Evolutionary conservation across 2,888 invertebrate genomes (phyloP), one percentile per base, ranked within the genome.

Genomic region (Polymixis flavicincta): DNA sequence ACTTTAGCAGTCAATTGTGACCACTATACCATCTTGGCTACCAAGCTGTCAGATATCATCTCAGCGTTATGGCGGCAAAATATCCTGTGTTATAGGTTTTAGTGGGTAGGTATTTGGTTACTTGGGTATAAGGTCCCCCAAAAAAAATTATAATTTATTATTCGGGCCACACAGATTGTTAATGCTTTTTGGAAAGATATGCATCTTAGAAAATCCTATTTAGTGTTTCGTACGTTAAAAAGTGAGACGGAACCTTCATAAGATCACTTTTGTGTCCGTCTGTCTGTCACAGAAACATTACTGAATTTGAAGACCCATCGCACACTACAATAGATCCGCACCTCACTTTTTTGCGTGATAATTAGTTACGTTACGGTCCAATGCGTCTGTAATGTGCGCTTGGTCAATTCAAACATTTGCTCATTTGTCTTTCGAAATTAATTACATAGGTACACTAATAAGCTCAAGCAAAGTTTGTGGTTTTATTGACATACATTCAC

Each of bases 361-460:
- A 25, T 1, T 13, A 13, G n/a, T n/a, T 54, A n/a, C 54, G 54
- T 1, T n/a, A 5, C n/a, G 13, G n/a, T 13, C 13, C 25, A 2
- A 55, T 25, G 54, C 25, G 55, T 6, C 25, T 25, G 14, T 55
- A 55, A 55, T 14, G 5, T 54, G 25, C 55, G 25, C 14, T 54
- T 6, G 13, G 1, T n/a, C 48, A 19, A 50, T 28, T 32, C 22
- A 25, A 63, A 32, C 8, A 54, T 52, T 61, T n/a, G 42, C 32
- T 64, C 8, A 64, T 76, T 13, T 32, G 22, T 63, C 17, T n/a
- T n/a, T 14, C 2, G 14, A n/a, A 48, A 76, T 74, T 55, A 60
- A 74, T 60, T 28, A 45, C 2, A 8, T 22, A n/a, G 8, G 19
- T 28, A n/a, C 19, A 14, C 3, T 74, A 73, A 59, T 72, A 25